Evolutionary conservation across 2,113 vertebrate genomes (phyloP).

Genomic region (Otis tarda): DNA sequence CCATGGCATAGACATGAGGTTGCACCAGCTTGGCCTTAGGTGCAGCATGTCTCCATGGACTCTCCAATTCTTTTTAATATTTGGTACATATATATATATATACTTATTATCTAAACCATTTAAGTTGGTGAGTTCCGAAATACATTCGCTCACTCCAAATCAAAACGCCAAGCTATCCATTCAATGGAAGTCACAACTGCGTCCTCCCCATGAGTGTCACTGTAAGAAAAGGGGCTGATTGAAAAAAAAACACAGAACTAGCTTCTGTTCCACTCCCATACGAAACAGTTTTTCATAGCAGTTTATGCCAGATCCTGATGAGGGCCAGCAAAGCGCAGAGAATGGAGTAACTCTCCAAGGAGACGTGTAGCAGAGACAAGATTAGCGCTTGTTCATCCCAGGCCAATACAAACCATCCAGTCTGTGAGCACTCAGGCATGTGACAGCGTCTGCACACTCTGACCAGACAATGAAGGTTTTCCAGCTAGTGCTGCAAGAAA

Average conservation of each 20-base stretch:
- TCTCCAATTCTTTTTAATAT: background rate
- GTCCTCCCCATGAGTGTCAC: background rate
- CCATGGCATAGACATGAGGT: background rate
- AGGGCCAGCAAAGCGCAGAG: background rate
- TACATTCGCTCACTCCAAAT: background rate
- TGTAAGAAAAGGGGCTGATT: background rate
- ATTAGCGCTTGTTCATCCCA: background rate
- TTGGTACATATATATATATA: background rate
- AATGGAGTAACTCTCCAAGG: background rate
- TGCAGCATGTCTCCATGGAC: background rate
- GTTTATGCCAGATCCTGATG: background rate
- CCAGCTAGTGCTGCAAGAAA: background rate
- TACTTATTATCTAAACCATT: background rate
- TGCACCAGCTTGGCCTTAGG: background rate
- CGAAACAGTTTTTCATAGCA: background rate
- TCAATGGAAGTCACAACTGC: background rate
- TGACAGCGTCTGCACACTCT: background rate
- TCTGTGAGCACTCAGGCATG: background rate
- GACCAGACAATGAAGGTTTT: background rate
- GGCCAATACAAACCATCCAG: constrained; percentile 19
- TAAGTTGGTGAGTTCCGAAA: background rate
- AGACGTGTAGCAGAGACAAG: background rate
- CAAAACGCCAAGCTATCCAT: background rate
- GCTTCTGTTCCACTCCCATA: background rate
- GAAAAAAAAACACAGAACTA: background rate